A percentile compares a stretch with the other conserved stretches of the same genome.
Evolutionary conservation across 1,140 invertebrate species (phyloP).

Genomic region (Musca domestica): DNA sequence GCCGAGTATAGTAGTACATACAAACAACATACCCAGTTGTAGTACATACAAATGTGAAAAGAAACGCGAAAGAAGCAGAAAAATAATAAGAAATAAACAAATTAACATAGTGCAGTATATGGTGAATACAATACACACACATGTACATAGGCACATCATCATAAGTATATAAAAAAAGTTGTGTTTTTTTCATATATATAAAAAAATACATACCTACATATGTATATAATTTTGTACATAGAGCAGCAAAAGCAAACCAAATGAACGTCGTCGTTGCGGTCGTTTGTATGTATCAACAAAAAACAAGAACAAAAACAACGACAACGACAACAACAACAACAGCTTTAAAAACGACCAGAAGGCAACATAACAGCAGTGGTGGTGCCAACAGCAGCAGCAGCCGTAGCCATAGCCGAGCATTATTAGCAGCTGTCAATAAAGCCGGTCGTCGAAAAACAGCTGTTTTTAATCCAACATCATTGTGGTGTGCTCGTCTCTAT

Average conservation of each 20-base stretch:
- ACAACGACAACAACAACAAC: neutral
- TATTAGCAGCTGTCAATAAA: conserved; percentile 19
- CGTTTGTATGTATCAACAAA: neutral
- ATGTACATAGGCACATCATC: neutral
- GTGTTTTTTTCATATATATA: too few species aligned
- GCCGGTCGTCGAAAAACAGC: conserved; percentile 17
- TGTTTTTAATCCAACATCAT: conserved; percentile 7
- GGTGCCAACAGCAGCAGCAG: neutral
- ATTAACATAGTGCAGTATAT: neutral
- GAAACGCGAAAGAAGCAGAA: neutral
- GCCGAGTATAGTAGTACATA: too few species aligned
- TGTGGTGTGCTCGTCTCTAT: neutral
- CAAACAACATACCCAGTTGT: too few species aligned
- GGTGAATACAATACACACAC: too few species aligned
- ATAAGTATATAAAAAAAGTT: too few species aligned
- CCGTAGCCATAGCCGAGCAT: neutral
- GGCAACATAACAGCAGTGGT: conserved; percentile 1
- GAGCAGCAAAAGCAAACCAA: neutral
- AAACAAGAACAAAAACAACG: too few species aligned
- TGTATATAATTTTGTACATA: conserved; percentile 2
- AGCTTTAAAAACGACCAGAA: conserved; percentile 1
- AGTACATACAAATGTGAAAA: neutral
- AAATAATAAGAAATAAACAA: neutral
- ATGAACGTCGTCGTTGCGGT: neutral
- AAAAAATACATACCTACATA: too few species aligned